Evolutionary conservation across 2,797 vertebrate genomes (phyloP).

Genomic region (Hippopotamyrus pictus): DNA sequence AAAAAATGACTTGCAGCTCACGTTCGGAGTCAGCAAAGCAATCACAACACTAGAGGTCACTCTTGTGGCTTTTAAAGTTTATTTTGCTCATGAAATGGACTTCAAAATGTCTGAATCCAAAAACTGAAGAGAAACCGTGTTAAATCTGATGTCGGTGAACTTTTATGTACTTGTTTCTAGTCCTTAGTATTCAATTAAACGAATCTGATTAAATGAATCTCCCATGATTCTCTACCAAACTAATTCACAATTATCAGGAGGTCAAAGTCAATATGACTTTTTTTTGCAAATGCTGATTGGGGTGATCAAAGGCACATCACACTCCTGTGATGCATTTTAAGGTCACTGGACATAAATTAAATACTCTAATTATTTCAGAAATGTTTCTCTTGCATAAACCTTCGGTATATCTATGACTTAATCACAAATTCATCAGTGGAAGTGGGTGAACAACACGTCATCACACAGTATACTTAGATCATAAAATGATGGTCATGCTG

Average conservation of each 20-base stretch:
- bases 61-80: constrained; percentile 67
- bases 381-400: not conserved
- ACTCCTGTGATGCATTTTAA: not conserved
- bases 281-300: not conserved
- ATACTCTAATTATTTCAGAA: not conserved
- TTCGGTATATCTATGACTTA: not conserved
- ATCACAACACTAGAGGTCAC: constrained; percentile 68
- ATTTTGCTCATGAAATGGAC: constrained; percentile 19
- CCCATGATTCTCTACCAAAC: not conserved
- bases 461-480: not conserved
- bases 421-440: not conserved
- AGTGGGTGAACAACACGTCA: not conserved
- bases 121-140: not conserved
- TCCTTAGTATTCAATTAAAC: not conserved
- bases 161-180: not conserved
- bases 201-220: not conserved
- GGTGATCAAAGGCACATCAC: not conserved
- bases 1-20: not conserved
- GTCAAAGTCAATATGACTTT: not conserved
- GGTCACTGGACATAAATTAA: not conserved
- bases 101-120: not conserved
- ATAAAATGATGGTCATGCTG: not conserved
- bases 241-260: not conserved
- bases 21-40: not conserved
- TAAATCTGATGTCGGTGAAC: not conserved